These are phyloP conservation scores for Proteles cristata DNA, from an alignment of 2,113 vertebrate species.

Conservation along the genomic window DNA sequence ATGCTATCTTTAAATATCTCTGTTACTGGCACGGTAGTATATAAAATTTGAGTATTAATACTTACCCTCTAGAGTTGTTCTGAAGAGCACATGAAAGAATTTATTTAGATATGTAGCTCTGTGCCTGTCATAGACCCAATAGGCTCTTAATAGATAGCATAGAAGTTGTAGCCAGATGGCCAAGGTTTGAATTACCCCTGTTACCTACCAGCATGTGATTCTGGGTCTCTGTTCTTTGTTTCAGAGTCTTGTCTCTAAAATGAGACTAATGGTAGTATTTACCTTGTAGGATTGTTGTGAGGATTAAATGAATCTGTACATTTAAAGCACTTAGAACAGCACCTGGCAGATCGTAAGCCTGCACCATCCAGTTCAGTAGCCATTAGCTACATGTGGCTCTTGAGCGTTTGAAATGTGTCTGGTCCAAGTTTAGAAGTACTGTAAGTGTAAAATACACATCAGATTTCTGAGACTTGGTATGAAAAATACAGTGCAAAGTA, in stretches of 20 bases:
- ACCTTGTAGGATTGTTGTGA: not conserved
- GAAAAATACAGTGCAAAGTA: slow-evolving; percentile 5
- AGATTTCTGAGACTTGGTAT: not conserved
- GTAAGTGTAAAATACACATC: not conserved
- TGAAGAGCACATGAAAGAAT: not conserved
- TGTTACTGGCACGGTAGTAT: not conserved
- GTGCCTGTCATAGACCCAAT: not conserved
- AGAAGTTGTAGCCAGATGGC: not conserved
- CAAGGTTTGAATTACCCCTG: slow-evolving; percentile 12
- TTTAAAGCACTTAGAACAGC: slow-evolving; percentile 24
- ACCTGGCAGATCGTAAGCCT: not conserved
- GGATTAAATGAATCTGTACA: not conserved
- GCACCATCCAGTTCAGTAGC: not conserved
- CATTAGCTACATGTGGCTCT: not conserved
- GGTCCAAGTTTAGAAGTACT: not conserved
- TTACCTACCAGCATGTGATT: not conserved
- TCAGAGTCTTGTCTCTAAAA: not conserved
- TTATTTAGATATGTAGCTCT: not conserved
- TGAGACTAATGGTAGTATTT: slow-evolving; percentile 37
- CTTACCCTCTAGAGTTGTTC: not conserved
- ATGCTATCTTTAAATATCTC: not conserved
- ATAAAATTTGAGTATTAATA: not conserved
- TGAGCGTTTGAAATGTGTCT: not conserved
- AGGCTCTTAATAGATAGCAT: slow-evolving; percentile 4
- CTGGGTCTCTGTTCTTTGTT: not conserved